These are phyloP conservation scores for Rhyacichthys aspro DNA, from an alignment of 2,797 vertebrate genomes.

Conservation along the genomic window DNA sequence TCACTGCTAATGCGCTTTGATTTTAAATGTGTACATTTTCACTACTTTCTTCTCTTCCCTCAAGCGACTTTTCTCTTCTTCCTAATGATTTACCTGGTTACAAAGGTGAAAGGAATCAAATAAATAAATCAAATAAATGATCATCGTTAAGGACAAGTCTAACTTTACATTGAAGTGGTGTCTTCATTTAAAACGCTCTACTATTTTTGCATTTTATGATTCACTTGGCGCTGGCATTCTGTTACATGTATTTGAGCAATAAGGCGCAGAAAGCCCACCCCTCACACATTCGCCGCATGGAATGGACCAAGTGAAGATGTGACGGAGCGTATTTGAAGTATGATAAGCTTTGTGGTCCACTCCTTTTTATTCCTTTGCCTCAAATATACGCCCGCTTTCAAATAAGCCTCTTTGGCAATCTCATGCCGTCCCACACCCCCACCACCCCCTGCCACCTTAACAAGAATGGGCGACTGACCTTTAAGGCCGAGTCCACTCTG, in stretches of 20 bases:
- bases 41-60: too few relatives aligned
- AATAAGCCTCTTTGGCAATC: constrained; percentile 77
- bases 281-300: constrained; percentile 38
- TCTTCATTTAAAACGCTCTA: neutral
- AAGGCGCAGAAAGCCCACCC: constrained; percentile 39
- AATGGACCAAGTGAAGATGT: constrained; percentile 76
- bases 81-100: too few relatives aligned
- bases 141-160: too few relatives aligned
- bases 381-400: constrained; percentile 78
- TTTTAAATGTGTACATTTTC: too few relatives aligned
- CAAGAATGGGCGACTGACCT: constrained; percentile 80
- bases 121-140: too few relatives aligned
- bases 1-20: too few relatives aligned
- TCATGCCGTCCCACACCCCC: constrained; percentile 38
- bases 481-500: constrained; percentile 80
- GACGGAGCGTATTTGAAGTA: constrained; percentile 79
- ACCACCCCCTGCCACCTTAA: constrained; percentile 73
- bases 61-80: too few relatives aligned
- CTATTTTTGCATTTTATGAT: constrained; percentile 37
- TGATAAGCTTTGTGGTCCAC: constrained; percentile 79
- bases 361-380: constrained; percentile 77
- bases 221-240: constrained; percentile 44
- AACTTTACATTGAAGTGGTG: neutral
- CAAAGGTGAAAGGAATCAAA: too few relatives aligned
- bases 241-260: constrained; percentile 39